Evolutionary conservation across 1,140 invertebrate species (phyloP).

Genomic region (Drosophila rufa): DNA sequence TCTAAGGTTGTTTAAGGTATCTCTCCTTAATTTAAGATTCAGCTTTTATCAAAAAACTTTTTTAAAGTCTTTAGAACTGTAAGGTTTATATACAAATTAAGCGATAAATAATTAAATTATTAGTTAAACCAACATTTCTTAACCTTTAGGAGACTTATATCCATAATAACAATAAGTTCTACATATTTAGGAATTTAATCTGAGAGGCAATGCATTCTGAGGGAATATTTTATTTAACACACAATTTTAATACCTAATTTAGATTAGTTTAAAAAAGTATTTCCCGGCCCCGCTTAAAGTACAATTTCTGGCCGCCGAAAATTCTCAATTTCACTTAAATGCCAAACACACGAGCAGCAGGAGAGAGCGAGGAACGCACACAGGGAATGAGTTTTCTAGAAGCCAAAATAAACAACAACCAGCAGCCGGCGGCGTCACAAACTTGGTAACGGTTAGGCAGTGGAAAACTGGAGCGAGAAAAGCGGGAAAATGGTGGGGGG

Average conservation of each 20-base stretch:
- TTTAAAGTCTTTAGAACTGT: too few species aligned
- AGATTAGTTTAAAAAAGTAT: not conserved
- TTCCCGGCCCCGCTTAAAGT: conserved; percentile 11
- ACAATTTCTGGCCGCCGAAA: not conserved
- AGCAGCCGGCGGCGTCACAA: conserved; percentile 63
- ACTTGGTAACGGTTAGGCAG: conserved; percentile 52
- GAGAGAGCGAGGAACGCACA: not conserved
- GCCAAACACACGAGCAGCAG: not conserved
- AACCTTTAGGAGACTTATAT: too few species aligned
- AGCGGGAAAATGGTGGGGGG: not conserved
- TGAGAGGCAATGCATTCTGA: too few species aligned
- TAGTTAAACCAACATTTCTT: too few species aligned
- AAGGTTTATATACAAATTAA: too few species aligned
- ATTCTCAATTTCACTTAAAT: conserved; percentile 56
- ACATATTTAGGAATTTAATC: too few species aligned
- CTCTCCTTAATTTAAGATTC: too few species aligned
- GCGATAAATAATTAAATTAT: too few species aligned
- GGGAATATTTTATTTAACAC: too few species aligned
- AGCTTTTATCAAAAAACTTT: too few species aligned
- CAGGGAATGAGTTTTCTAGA: conserved; percentile 52
- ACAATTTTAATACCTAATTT: not conserved
- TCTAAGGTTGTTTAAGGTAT: too few species aligned
- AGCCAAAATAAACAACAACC: conserved; percentile 78
- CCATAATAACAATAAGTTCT: too few species aligned
- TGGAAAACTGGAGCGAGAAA: conserved; percentile 4